Percentiles rank a stretch among this genome's conserved stretches.
Evolutionary conservation across 2,888 invertebrate species (phyloP).

Genomic region (Cephus runcator): DNA sequence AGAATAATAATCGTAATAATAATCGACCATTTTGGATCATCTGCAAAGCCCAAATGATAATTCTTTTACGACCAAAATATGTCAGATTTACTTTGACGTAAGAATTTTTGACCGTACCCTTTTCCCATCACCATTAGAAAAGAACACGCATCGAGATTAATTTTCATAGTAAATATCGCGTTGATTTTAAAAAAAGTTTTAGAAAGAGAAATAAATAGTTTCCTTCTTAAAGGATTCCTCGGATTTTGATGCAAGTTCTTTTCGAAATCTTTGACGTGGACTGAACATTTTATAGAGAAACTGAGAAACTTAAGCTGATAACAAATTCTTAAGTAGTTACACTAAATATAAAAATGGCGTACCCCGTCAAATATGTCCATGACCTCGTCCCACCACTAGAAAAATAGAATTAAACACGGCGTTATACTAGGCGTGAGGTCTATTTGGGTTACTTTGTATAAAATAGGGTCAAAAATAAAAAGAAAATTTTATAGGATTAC

Average conservation of each 20-base stretch:
- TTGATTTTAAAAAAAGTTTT: neutral
- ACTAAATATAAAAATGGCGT: constrained; percentile 71
- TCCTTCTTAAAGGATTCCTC: neutral
- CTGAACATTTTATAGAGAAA: neutral
- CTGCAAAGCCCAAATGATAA: neutral
- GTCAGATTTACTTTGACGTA: neutral
- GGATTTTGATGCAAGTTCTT: neutral
- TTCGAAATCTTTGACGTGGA: neutral
- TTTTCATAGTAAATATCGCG: neutral
- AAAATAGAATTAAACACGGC: constrained; percentile 72
- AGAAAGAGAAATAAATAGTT: neutral
- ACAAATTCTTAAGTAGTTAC: constrained; percentile 16
- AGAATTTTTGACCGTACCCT: neutral
- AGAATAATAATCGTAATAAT: neutral
- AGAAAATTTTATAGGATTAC: constrained; percentile 23
- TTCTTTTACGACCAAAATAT: neutral
- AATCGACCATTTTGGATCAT: neutral
- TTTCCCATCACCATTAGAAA: neutral
- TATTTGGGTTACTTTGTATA: constrained; percentile 26
- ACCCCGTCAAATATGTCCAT: constrained; percentile 97
- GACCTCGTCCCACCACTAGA: constrained; percentile 97
- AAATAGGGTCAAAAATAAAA: constrained; percentile 24
- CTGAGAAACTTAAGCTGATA: neutral
- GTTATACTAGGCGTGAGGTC: constrained; percentile 54
- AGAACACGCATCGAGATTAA: neutral